Percentiles rank a stretch among this genome's conserved stretches.
phyloP scores from a whole-genome alignment of 2,888 invertebrate species.

The Nymphalis c-album region DNA sequence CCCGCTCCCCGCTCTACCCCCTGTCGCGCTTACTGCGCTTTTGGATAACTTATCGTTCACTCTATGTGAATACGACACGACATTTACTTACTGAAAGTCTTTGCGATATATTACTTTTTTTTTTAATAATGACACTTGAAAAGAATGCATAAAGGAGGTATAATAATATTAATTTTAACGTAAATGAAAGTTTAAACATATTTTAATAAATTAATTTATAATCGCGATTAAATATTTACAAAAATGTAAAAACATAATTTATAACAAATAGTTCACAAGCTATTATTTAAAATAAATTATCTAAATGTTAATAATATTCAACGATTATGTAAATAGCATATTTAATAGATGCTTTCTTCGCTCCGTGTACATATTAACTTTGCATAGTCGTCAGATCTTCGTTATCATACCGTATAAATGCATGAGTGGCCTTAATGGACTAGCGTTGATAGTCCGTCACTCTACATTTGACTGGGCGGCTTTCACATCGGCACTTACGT shows the following conservation, averaged over 20 bases:
- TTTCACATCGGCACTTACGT: constrained; percentile 67
- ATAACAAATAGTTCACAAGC: not conserved
- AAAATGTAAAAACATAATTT: not conserved
- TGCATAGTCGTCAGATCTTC: constrained; percentile 16
- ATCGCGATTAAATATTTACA: too few species aligned
- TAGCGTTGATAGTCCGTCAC: constrained; percentile 76
- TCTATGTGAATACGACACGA: constrained; percentile 18
- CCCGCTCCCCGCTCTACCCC: constrained; percentile 49
- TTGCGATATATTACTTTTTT: too few species aligned
- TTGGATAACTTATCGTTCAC: constrained; percentile 22
- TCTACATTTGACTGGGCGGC: constrained; percentile 78
- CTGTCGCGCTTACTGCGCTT: constrained; percentile 37
- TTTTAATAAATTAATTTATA: not conserved
- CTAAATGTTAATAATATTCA: constrained; percentile 4
- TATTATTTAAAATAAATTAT: not conserved
- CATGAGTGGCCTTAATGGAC: constrained; percentile 62
- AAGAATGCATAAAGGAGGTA: too few species aligned
- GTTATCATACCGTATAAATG: constrained; percentile 35
- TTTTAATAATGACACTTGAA: too few species aligned
- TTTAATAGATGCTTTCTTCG: constrained; percentile 6
- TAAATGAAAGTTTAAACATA: not conserved
- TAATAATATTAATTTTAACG: too few species aligned
- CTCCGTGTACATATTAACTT: not conserved
- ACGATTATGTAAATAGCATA: constrained; percentile 1
- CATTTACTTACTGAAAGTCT: not conserved